Base-by-base conservation (phyloP, 1,140 invertebrate genomes). In the Ostrea edulis region DNA sequence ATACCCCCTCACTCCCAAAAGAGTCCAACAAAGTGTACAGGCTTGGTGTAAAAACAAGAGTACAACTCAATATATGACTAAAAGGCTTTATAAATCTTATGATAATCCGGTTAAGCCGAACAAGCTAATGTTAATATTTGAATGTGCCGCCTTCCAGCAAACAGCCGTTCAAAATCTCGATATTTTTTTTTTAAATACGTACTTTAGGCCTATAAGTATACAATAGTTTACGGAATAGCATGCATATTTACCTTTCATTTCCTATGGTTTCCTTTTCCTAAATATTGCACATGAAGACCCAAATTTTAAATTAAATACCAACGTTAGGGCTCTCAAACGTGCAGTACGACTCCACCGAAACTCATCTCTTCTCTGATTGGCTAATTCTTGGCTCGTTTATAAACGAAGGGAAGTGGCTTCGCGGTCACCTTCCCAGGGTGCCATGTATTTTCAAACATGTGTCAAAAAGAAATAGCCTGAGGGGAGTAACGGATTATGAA, bases 331-430 rank as follows among this genome's bases (percentile, higher is more conserved):
- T 54, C 52, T 35, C 35, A 22, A 52, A 52, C 44, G 25, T 81
- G 0, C 82, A 83, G 20, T 83, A 83, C 82, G 9, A 83, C 22
- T 52, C 17, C 14, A 52, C 35, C 14, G 12, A 83, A n/a, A 83
- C 44, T 52, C 82, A 54, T 65, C 85, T 81, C 53, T 9, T 20
- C 14, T 82, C 86, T 87, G 86, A 87, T 87, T 87, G 86, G 86
- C 29, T 51, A 68, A 87, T 62, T 29, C 35, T 20, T 53, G n/a
- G 22, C 25, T 87, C 86, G 86, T 87, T 87, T 87, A 58, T 62
- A 87, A 87, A 87, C 86, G 86, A 82, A 54, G 55, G 54, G 25
- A 87, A 51, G 53, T 82, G 77, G 77, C 54, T 35, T 58, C 83
- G n/a, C 29, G 22, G 29, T 58, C 54, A 54, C 83, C 83, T 85